Conservation (phyloP, 53 echinoderm and acorn worm species). For the Arbacia lixula region DNA sequence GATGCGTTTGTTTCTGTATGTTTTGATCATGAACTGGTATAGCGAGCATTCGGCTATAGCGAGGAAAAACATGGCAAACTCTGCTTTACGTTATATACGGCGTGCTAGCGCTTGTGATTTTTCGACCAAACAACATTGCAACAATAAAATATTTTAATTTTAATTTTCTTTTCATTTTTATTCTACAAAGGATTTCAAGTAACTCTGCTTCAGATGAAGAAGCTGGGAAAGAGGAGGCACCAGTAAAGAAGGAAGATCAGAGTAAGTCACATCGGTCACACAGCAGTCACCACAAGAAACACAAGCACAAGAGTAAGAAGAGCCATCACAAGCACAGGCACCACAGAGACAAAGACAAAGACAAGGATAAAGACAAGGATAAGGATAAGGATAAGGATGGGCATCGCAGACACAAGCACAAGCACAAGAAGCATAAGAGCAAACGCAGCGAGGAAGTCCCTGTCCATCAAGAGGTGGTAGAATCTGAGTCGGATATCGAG, state of each 20-base stretch:
- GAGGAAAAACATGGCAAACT: no score
- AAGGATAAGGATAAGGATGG: conserved; percentile 44
- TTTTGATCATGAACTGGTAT: no score
- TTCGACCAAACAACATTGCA: no score
- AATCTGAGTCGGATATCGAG: conserved; percentile 39
- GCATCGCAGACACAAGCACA: conserved; percentile 70
- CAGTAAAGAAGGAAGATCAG: background rate
- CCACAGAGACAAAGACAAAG: conserved; percentile 34
- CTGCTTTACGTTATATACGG: no score
- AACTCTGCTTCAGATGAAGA: conserved; percentile 34
- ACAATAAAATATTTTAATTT: no score
- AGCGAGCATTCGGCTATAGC: no score
- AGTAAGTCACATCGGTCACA: conserved; percentile 25
- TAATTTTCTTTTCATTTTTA: no score
- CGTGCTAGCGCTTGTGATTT: no score
- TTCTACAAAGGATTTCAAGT: conserved; percentile 33
- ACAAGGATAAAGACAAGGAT: background rate
- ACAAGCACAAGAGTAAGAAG: conserved; percentile 49
- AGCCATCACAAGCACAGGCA: conserved; percentile 58
- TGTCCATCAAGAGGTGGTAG: background rate
- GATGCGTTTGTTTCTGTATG: no score
- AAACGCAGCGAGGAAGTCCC: background rate
- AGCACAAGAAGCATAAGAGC: conserved; percentile 63
- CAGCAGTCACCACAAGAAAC: conserved; percentile 55
- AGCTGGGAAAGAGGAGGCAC: background rate